Evolutionary conservation across 2,888 invertebrate species (phyloP).

Genomic region (Cataglyphis albicans): DNA sequence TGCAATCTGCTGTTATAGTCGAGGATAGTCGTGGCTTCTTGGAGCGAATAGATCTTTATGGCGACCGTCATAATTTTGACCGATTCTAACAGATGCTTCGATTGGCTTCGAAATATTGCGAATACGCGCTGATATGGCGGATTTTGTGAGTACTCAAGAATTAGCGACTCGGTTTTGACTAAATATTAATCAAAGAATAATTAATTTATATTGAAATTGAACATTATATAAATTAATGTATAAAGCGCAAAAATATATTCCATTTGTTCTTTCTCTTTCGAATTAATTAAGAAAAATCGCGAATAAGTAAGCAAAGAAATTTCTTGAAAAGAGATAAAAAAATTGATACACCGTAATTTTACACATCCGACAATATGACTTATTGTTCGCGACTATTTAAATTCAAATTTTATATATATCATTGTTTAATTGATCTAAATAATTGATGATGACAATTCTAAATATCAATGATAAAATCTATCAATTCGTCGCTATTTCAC

Average conservation of each 20-base stretch:
- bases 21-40: not conserved
- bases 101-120: slow-evolving; percentile 11
- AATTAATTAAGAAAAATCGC: not conserved
- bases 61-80: not conserved
- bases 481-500: not conserved
- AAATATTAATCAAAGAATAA: not conserved
- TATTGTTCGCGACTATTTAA: not conserved
- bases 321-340: not conserved
- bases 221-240: not conserved
- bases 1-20: not conserved
- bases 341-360: slow-evolving; percentile 10
- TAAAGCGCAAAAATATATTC: not conserved
- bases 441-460: slow-evolving; percentile 1
- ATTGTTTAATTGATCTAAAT: not conserved
- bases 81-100: not conserved
- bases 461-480: not conserved
- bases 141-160: not conserved
- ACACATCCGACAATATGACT: slow-evolving; percentile 5
- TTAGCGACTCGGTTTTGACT: not conserved
- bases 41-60: not conserved
- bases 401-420: not conserved
- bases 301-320: not conserved
- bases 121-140: slow-evolving; percentile 7
- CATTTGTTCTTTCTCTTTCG: not conserved
- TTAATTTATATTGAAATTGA: slow-evolving; percentile 4